These are phyloP conservation scores for Zosterops hypoxanthus DNA, from an alignment of 2,113 vertebrate genomes.

Conservation along the genomic window DNA sequence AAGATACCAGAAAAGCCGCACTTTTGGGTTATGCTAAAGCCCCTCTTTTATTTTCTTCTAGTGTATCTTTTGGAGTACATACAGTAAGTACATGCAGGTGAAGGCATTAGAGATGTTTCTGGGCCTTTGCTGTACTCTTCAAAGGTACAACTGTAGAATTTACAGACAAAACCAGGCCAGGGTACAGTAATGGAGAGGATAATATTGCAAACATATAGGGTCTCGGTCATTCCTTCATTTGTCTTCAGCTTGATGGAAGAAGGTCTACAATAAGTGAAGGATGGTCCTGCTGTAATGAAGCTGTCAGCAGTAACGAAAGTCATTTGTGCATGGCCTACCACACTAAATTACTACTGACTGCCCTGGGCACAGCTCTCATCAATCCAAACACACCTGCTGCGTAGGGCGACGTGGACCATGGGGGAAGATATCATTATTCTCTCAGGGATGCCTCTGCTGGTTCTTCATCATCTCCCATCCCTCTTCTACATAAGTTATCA, in stretches of 20 bases:
- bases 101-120: not conserved
- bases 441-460: conserved; percentile 23
- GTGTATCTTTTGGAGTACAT: not conserved
- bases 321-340: conserved; percentile 48
- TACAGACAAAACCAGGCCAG: conserved; percentile 13
- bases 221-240: conserved; percentile 38
- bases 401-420: not conserved
- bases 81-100: not conserved
- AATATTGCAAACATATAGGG: conserved; percentile 41
- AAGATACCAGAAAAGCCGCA: not conserved
- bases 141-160: not conserved
- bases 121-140: not conserved
- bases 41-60: not conserved
- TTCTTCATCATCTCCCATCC: conserved; percentile 62
- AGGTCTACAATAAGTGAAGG: conserved; percentile 63
- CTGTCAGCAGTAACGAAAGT: conserved; percentile 58
- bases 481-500: conserved; percentile 34
- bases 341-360: conserved; percentile 65
- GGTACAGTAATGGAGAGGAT: conserved; percentile 38
- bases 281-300: conserved; percentile 72
- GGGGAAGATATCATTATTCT: conserved; percentile 61
- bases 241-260: conserved; percentile 58
- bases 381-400: conserved; percentile 60
- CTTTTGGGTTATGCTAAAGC: not conserved
- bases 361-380: conserved; percentile 56